phyloP scores from a whole-genome alignment of 2,113 vertebrate species.

The Noctilio leporinus region DNA sequence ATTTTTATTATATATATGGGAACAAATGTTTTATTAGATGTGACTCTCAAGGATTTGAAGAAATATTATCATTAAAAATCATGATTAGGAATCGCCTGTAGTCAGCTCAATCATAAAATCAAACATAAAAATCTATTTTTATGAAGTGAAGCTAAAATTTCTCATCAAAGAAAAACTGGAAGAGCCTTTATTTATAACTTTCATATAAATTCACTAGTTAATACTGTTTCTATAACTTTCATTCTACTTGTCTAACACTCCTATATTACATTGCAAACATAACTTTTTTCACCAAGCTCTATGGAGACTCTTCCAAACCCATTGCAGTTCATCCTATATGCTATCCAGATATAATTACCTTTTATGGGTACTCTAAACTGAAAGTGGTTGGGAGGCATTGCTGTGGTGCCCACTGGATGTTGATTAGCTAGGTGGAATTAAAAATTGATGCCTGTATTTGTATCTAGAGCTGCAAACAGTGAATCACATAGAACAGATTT shows the following conservation, averaged over 20 bases:
- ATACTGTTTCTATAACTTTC: constrained; percentile 17
- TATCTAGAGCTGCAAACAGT: neutral
- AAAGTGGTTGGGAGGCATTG: neutral
- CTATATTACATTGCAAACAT: neutral
- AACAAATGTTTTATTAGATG: constrained; percentile 31
- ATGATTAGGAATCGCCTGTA: constrained; percentile 35
- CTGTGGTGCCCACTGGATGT: neutral
- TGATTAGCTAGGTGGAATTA: neutral
- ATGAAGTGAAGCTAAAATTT: constrained; percentile 37
- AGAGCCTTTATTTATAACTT: constrained; percentile 6
- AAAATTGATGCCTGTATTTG: neutral
- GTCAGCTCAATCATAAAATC: constrained; percentile 45
- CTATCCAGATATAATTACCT: neutral
- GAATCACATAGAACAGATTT: neutral
- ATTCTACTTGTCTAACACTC: constrained; percentile 22
- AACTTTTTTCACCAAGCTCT: neutral
- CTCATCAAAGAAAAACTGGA: constrained; percentile 29
- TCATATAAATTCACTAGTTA: constrained; percentile 28
- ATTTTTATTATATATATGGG: constrained; percentile 28
- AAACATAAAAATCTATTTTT: constrained; percentile 49
- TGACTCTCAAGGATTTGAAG: constrained; percentile 33
- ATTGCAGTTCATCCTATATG: neutral
- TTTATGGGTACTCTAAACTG: neutral
- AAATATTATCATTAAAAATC: constrained; percentile 47
- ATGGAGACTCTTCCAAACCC: neutral